phyloP scores from a whole-genome alignment of 2,888 invertebrate genomes.

The Criorhina ranunculi region DNA sequence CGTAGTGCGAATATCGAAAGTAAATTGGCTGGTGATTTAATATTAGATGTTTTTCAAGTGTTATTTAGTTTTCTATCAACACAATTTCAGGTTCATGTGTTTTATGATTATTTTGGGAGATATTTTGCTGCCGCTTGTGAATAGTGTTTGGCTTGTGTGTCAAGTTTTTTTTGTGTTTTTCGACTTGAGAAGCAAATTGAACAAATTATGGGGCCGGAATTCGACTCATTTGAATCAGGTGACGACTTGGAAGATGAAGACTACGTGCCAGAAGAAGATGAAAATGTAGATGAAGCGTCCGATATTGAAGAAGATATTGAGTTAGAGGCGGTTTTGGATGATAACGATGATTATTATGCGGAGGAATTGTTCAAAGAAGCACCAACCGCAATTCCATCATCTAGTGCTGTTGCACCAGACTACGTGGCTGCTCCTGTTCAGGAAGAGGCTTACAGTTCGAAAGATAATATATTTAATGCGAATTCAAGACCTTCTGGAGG shows the following conservation, averaged over 20 bases:
- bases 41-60: slow-evolving; percentile 9
- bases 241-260: slow-evolving; percentile 27
- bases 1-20: slow-evolving; percentile 11
- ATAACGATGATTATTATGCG: slow-evolving; percentile 9
- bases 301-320: slow-evolving; percentile 34
- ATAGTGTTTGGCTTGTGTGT: slow-evolving; percentile 1
- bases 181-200: slow-evolving; percentile 33
- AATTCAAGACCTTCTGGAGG: slow-evolving; percentile 25
- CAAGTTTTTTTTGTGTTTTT: slow-evolving; percentile 5
- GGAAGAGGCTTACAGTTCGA: slow-evolving; percentile 19
- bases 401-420: slow-evolving; percentile 23
- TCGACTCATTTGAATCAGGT: slow-evolving; percentile 22
- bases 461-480: slow-evolving; percentile 33
- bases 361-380: slow-evolving; percentile 15
- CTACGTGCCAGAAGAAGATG: slow-evolving; percentile 28
- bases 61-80: slow-evolving; percentile 14
- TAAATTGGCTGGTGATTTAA: slow-evolving; percentile 23
- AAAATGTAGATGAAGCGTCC: slow-evolving; percentile 29
- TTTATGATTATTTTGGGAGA: background rate
- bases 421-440: slow-evolving; percentile 24
- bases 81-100: slow-evolving; percentile 1
- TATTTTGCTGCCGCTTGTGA: background rate
- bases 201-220: slow-evolving; percentile 20
- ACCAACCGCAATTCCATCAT: slow-evolving; percentile 17
- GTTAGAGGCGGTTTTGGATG: slow-evolving; percentile 28